Base-by-base conservation (phyloP, 1,140 invertebrate genomes). In the Cydia splendana region DNA sequence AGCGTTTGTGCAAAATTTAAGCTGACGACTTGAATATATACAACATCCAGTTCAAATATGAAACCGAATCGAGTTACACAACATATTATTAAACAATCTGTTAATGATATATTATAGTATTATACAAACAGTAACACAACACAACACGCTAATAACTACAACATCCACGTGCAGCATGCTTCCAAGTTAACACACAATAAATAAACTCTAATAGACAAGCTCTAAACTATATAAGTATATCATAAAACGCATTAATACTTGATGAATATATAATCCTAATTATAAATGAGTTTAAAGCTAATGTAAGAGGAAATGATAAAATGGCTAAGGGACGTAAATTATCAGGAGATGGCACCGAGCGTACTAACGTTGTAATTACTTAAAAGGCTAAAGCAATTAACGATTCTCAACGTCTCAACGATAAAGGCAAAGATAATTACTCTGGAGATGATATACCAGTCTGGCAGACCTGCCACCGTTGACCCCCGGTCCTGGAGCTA, bases 401-500 rank as follows among this genome's bases (percentile, higher is more conserved):
- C 78, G 45, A 65, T 76, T 80, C 75, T 71, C 77, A 77, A 76
- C 65, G 51, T 69, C 42, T 77, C 62, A 75, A 69, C 73, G 20
- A 71, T 71, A 71, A 71, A 38, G 67, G 67, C 67, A 38, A 34
- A 71, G 34, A 71, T 71, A 71, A 71, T 71, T 38, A 71, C 67
- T 71, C 15, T 71, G 30, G 67, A 71, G 67, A 38, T 71, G 80
- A 76, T 80, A 84, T 87, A 87, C 86, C 86, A 82, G 75, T 78
- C 87, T 86, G 86, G 83, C 82, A 82, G 85, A 88, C 81, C 86
- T 84, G 76, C 83, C 83, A 80, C 84, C 82, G 85, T 86, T 80
- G 81, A 90, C 89, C 88, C 87, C 86, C 82, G 82, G 81, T 87
- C 87, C 87, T 85, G 86, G 86, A 82, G 84, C 91, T 93, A 93